A percentile compares a stretch with the other conserved stretches of the same genome.
phyloP scores from a whole-genome alignment of 2,888 invertebrate species.

The Sepioteuthis lessoniana region DNA sequence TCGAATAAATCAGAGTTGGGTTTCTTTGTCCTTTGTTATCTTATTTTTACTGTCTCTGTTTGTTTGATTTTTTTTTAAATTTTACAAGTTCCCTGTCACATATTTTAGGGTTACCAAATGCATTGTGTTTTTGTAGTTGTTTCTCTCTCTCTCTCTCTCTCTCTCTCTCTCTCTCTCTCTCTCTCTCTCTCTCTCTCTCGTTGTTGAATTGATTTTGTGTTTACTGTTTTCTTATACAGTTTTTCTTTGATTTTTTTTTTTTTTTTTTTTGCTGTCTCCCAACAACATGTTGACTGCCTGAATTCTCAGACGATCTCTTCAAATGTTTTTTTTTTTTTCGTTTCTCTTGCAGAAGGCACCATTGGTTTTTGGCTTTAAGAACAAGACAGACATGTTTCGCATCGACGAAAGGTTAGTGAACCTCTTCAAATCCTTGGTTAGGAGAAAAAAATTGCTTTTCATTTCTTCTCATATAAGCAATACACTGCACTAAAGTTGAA shows the following conservation, averaged over 20 bases:
- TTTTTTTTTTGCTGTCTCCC: neutral
- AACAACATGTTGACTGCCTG: neutral
- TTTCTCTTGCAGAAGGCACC: conserved; percentile 42
- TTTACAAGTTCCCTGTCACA: too few relatives aligned
- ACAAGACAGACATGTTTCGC: conserved; percentile 40
- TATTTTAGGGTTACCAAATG: too few relatives aligned
- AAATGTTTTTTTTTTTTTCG: neutral
- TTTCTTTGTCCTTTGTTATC: neutral
- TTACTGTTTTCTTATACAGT: neutral
- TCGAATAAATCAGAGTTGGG: neutral
- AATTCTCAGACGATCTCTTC: neutral
- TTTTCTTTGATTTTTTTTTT: neutral
- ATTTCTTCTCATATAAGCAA: too few relatives aligned
- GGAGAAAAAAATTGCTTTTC: too few relatives aligned
- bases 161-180: too few relatives aligned
- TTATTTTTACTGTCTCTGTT: neutral
- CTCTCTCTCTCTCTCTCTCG: too few relatives aligned
- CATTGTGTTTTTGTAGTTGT: too few relatives aligned
- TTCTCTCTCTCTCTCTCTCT: too few relatives aligned
- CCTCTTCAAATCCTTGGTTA: too few relatives aligned
- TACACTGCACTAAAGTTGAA: too few relatives aligned
- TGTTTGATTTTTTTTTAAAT: neutral
- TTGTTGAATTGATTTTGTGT: neutral
- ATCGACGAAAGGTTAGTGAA: conserved; percentile 43
- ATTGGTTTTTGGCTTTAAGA: conserved; percentile 36